Evolutionary conservation across 2,113 vertebrate species (phyloP).

Genomic region (Potamarius usumacintae): DNA sequence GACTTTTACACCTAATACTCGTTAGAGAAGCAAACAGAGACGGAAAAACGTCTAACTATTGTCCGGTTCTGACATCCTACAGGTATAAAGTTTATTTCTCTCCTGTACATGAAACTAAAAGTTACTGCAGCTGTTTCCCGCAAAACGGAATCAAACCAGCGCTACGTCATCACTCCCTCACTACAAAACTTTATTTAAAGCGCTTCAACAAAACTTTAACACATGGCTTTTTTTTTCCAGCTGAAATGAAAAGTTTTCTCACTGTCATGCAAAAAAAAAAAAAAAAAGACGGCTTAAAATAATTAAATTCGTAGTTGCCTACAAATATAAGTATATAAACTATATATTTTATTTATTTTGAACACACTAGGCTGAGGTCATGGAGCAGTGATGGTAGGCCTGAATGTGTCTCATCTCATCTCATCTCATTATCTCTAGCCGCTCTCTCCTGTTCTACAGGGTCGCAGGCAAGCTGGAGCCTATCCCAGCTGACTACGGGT

Average conservation of each 20-base stretch:
- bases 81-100: background rate
- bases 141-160: constrained; percentile 9
- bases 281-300: background rate
- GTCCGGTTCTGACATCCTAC: no score
- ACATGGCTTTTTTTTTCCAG: background rate
- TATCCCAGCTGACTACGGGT: no score
- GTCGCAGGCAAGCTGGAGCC: no score
- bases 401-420: background rate
- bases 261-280: background rate
- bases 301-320: background rate
- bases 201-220: background rate
- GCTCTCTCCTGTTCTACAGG: no score
- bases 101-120: background rate
- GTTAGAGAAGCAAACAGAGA: background rate
- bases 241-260: background rate
- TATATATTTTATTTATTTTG: background rate
- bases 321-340: background rate
- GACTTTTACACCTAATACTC: no score
- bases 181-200: constrained; percentile 16
- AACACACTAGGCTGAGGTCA: background rate
- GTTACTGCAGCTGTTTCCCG: constrained; percentile 26
- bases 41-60: no score
- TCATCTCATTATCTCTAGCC: background rate
- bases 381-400: background rate
- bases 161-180: constrained; percentile 24